These are phyloP conservation scores for Epistrophe eligans DNA, from an alignment of 2,888 invertebrate genomes.

Conservation along the genomic window DNA sequence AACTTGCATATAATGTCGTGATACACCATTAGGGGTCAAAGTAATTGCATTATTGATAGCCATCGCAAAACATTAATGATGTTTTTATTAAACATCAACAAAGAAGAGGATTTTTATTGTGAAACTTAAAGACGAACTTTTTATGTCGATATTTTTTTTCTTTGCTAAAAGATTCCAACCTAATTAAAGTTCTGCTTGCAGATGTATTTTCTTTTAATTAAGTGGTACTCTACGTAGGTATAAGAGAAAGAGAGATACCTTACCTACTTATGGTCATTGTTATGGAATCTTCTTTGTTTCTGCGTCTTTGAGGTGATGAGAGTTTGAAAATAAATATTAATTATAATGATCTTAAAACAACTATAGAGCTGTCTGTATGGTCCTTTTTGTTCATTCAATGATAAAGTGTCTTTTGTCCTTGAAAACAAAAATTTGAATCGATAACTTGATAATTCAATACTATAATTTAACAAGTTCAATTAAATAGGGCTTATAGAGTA, in stretches of 20 bases:
- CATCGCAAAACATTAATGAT: conserved; percentile 41
- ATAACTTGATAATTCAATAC: not conserved
- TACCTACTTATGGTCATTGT: conserved; percentile 11
- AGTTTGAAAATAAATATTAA: conserved; percentile 25
- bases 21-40: conserved; percentile 49
- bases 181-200: conserved; percentile 55
- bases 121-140: not conserved
- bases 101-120: not conserved
- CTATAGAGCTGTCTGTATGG: not conserved
- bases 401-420: not conserved
- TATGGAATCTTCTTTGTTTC: not conserved
- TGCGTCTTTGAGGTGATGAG: conserved; percentile 11
- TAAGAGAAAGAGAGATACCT: not conserved
- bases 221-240: conserved; percentile 14
- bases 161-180: conserved; percentile 25
- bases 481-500: not conserved
- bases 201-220: conserved; percentile 52
- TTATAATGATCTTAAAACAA: conserved; percentile 33
- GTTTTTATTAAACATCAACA: conserved; percentile 46
- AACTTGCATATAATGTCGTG: conserved; percentile 65
- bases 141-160: not conserved
- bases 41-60: conserved; percentile 64
- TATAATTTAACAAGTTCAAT: not conserved
- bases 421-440: not conserved
- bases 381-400: not conserved